Evolutionary conservation across 1,140 invertebrate genomes (phyloP).

Genomic region (Polypedilum pembai): DNA sequence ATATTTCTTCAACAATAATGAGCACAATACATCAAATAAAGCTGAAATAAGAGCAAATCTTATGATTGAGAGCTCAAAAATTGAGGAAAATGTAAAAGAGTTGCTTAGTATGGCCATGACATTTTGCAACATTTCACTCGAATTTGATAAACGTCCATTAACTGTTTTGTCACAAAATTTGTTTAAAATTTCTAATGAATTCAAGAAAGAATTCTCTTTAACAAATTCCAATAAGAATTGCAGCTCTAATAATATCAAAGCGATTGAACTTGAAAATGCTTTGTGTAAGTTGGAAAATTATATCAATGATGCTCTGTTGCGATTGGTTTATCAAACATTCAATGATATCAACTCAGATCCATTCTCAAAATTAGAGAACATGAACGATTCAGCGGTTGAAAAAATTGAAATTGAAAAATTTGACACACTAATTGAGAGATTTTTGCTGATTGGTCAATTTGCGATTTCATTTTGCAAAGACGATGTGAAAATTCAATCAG

Average conservation of each 20-base stretch:
- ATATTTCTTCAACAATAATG: neutral
- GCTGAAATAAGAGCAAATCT: neutral
- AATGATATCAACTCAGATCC: neutral
- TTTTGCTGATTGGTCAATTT: neutral
- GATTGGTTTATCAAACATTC: neutral
- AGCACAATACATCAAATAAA: neutral
- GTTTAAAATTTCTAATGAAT: neutral
- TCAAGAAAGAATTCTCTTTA: neutral
- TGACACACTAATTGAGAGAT: neutral
- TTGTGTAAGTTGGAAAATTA: neutral
- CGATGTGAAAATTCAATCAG: neutral
- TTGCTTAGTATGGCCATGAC: neutral
- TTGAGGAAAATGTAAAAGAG: neutral
- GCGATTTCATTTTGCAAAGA: neutral
- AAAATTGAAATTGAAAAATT: conserved; percentile 7
- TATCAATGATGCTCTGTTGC: neutral
- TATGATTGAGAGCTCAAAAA: neutral
- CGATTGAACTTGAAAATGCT: conserved; percentile 6
- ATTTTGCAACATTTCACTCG: neutral
- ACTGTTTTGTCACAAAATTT: neutral
- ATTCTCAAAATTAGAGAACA: neutral
- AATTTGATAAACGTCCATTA: conserved; percentile 3
- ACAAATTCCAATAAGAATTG: neutral
- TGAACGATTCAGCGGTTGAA: no score
- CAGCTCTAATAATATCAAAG: neutral